Conservation (phyloP, 2,888 invertebrate genomes). For the Amaurobius ferox region DNA sequence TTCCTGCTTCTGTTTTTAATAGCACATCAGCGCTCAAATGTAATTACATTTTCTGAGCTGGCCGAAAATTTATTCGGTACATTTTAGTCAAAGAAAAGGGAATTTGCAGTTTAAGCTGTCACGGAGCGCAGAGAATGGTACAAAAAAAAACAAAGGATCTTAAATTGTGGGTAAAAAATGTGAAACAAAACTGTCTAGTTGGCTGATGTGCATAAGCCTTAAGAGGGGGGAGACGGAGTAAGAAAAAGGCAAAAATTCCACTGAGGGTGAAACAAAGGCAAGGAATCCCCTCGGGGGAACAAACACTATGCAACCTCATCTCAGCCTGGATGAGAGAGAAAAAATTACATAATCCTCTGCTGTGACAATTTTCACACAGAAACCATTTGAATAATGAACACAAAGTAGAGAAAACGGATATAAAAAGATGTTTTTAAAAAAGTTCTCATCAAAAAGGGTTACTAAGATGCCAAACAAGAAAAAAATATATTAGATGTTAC, state of each 20-base stretch:
- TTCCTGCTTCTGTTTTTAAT: conserved; percentile 41
- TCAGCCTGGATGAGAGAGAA: neutral
- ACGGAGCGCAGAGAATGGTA: conserved; percentile 44
- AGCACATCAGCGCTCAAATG: conserved; percentile 49
- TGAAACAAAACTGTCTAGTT: conserved; percentile 51
- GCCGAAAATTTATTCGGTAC: conserved; percentile 49
- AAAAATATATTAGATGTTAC: neutral
- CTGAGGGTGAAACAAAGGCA: conserved; percentile 43
- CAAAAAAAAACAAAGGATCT: conserved; percentile 34
- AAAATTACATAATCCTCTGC: neutral
- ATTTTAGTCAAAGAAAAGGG: conserved; percentile 47
- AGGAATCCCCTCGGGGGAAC: conserved; percentile 49
- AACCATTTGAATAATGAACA: conserved; percentile 65
- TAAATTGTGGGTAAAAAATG: conserved; percentile 5
- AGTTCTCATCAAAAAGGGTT: conserved; percentile 11
- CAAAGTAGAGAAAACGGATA: conserved; percentile 55
- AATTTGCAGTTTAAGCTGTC: conserved; percentile 62
- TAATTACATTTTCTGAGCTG: conserved; percentile 63
- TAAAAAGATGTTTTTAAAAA: conserved; percentile 38
- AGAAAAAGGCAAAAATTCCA: conserved; percentile 37
- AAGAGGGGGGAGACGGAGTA: conserved; percentile 8
- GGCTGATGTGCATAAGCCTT: conserved; percentile 50
- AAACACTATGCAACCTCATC: neutral
- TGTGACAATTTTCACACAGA: conserved; percentile 65
- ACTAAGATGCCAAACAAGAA: neutral